Conservation (phyloP, 2,888 invertebrate genomes). For the Meloe dianella region DNA sequence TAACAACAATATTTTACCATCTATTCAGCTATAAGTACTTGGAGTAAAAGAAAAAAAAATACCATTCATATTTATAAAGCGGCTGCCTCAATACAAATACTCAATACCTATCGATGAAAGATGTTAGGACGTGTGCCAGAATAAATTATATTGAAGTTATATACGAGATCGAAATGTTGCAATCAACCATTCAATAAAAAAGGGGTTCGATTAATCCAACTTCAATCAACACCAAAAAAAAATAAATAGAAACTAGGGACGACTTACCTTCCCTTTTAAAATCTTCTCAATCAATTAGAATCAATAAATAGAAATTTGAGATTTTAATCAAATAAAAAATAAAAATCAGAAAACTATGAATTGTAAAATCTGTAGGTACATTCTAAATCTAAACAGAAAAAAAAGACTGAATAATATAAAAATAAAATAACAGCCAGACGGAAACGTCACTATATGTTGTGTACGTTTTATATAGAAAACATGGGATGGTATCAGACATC, state of each 20-base stretch:
- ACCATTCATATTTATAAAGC: slow-evolving; percentile 52
- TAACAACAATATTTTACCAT: slow-evolving; percentile 12
- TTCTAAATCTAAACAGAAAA: neutral
- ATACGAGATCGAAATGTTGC: slow-evolving; percentile 8
- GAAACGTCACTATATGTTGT: slow-evolving; percentile 39
- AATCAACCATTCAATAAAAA: slow-evolving; percentile 12
- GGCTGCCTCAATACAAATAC: slow-evolving; percentile 43
- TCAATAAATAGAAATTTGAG: neutral
- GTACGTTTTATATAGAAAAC: slow-evolving; percentile 35
- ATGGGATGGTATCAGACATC: slow-evolving; percentile 49
- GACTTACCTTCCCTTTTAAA: neutral
- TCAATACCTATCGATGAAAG: slow-evolving; percentile 48
- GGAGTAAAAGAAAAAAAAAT: slow-evolving; percentile 34
- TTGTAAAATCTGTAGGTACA: neutral
- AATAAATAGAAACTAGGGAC: no score
- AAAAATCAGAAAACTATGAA: no score
- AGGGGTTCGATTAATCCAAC: slow-evolving; percentile 11
- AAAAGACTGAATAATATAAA: no score
- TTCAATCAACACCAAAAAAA: neutral
- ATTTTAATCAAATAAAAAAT: neutral
- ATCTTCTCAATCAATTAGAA: neutral
- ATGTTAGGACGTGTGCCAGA: slow-evolving; percentile 46
- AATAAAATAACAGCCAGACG: slow-evolving; percentile 39
- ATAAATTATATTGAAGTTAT: slow-evolving; percentile 42
- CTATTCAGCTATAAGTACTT: slow-evolving; percentile 7